Base-by-base conservation (phyloP, 2,113 vertebrate genomes). In the Odontophorus gujanensis region DNA sequence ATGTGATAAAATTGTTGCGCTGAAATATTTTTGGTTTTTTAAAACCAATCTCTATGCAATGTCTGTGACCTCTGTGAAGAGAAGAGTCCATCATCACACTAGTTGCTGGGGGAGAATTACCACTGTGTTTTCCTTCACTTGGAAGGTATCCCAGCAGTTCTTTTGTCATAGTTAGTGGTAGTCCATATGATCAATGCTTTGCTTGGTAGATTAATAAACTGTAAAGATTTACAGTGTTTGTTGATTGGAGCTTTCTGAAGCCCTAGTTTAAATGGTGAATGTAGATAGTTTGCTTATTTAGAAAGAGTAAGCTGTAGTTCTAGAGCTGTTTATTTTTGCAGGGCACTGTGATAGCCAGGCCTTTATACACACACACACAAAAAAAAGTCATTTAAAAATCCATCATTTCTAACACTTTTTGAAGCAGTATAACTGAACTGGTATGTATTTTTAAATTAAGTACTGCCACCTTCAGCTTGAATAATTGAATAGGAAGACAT, bases 71-170 rank as follows among this genome's bases (percentile, higher is more conserved):
- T 69, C 78, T 92, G 5, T 89, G 96, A 85, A 89, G 91, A 91
- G 85, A 93, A 94, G 94, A 91, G 81, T 77, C 91, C 89, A 55
- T 87, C 94, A 77, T 55, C 87, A 80, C 79, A 30, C 66, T 96
- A 96, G 81, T 92, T 96, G 81, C 91, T 92, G 89, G 94, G 96
- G 95, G 91, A 94, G 81, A 91, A 85, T 85, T 93, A 14, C 89
- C 81, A 87, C 68, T 93, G 94, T 94, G 68, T 95, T 93, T 93
- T 89, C 87, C 91, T 57, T 95, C 95, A 40, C 72, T 61, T 4
- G 9, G 95, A 93, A 93, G 95, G 94, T 95, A 96, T 93, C 96
- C 79, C 40, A 91, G 87, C 92, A 87, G 9, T 95, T 96, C 68
- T 73, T 92, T 48, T 92, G 71, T 91, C 58, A 24, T 95, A 95